Conservation (phyloP, 2,113 vertebrate genomes). For the Anseranas semipalmata region DNA sequence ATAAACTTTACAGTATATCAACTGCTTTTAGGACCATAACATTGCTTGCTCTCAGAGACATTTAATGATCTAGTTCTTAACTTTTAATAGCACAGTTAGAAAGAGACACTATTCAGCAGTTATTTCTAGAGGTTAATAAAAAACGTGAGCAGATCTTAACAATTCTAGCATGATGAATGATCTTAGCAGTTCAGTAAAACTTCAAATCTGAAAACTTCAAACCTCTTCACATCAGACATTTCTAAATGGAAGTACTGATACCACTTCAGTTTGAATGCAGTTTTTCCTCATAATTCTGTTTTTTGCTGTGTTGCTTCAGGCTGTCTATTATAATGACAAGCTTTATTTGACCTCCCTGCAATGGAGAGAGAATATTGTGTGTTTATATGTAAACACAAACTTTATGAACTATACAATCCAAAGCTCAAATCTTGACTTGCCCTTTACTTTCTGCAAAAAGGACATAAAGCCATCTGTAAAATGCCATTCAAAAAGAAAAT, state of each 20-base stretch:
- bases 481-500: background rate
- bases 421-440: background rate
- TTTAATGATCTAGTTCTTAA: slow-evolving; percentile 11
- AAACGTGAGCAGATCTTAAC: background rate
- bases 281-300: background rate
- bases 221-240: background rate
- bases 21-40: background rate
- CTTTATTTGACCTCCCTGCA: background rate
- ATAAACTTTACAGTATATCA: background rate
- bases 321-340: background rate
- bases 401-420: background rate
- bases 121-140: slow-evolving; percentile 21
- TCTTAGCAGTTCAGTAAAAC: background rate
- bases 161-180: background rate
- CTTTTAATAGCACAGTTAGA: background rate
- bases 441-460: background rate
- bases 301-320: background rate
- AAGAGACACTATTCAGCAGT: background rate
- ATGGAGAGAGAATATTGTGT: background rate
- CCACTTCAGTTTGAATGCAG: background rate
- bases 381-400: background rate
- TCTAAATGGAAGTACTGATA: background rate
- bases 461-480: background rate
- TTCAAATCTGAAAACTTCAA: background rate
- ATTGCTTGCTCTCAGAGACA: background rate